phyloP scores from a whole-genome alignment of 1,140 invertebrate species.

The Drosophila lini region DNA sequence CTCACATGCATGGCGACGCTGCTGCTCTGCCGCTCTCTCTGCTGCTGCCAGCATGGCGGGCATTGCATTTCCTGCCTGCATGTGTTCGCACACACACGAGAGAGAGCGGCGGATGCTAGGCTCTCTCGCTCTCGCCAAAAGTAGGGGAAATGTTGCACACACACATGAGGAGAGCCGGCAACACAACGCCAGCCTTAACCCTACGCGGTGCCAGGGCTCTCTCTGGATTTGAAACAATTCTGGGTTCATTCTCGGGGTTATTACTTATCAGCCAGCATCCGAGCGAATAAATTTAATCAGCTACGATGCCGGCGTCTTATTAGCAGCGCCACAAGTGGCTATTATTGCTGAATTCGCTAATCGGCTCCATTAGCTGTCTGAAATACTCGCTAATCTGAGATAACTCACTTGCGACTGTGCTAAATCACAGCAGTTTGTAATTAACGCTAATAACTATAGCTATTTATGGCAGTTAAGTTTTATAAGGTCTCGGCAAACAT shows the following conservation, averaged over 20 bases:
- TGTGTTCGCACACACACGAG: constrained; percentile 27
- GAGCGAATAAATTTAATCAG: constrained; percentile 20
- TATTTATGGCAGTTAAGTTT: background rate
- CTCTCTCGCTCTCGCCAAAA: constrained; percentile 49
- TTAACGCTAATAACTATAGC: background rate
- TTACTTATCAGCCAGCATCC: constrained; percentile 17
- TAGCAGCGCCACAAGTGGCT: constrained; percentile 18
- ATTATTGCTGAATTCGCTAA: constrained; percentile 7
- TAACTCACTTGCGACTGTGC: background rate
- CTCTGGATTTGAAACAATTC: background rate
- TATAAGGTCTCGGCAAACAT: background rate
- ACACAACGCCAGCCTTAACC: constrained; percentile 45
- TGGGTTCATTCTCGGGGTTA: constrained; percentile 22
- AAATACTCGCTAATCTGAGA: constrained; percentile 1
- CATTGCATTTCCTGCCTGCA: constrained; percentile 56
- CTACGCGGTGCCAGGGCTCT: constrained; percentile 1
- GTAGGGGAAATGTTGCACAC: constrained; percentile 66
- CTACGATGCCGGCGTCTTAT: background rate
- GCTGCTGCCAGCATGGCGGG: constrained; percentile 2
- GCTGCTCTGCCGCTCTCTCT: constrained; percentile 30
- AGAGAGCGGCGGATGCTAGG: constrained; percentile 11
- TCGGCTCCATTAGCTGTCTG: background rate
- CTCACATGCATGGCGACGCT: constrained; percentile 36
- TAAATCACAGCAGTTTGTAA: background rate
- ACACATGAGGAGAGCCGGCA: constrained; percentile 21